These are phyloP conservation scores for Cheilosia variabilis DNA, from an alignment of 2,888 invertebrate genomes.

Conservation along the genomic window DNA sequence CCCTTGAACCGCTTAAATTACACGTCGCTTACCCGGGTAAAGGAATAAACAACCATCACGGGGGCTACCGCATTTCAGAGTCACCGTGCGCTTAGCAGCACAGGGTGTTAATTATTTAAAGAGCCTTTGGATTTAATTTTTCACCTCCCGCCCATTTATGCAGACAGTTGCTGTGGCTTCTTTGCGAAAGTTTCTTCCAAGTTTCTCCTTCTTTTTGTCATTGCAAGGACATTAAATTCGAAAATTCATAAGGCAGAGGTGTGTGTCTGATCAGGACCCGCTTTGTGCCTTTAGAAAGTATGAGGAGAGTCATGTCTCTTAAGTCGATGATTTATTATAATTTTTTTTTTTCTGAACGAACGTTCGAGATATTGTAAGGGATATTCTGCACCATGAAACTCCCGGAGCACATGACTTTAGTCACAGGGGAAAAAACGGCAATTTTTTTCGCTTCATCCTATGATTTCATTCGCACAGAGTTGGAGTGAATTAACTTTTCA, in stretches of 20 bases:
- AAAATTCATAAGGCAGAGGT: conserved; percentile 65
- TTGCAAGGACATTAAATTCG: conserved; percentile 64
- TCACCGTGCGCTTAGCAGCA: conserved; percentile 41
- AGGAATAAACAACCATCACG: neutral
- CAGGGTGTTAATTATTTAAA: conserved; percentile 72
- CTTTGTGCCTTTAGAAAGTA: conserved; percentile 53
- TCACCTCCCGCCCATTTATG: conserved; percentile 6
- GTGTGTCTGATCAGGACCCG: conserved; percentile 30
- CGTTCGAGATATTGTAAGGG: conserved; percentile 58
- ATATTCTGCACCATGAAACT: conserved; percentile 56
- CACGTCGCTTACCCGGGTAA: conserved; percentile 18
- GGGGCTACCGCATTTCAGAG: conserved; percentile 37
- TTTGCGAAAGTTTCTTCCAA: conserved; percentile 44
- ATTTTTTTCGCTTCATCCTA: conserved; percentile 48
- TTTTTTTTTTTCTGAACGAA: conserved; percentile 37
- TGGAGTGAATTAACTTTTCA: conserved; percentile 72
- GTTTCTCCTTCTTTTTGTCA: conserved; percentile 32
- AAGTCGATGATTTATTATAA: conserved; percentile 71
- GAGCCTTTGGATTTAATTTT: conserved; percentile 62
- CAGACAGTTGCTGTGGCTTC: conserved; percentile 10
- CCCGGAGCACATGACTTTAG: conserved; percentile 66
- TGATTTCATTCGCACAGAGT: conserved; percentile 29
- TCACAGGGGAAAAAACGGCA: conserved; percentile 29
- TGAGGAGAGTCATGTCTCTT: conserved; percentile 63
- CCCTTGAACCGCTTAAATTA: conserved; percentile 30